phyloP scores from a whole-genome alignment of 2,888 invertebrate species.

The Phyto melanocephala region DNA sequence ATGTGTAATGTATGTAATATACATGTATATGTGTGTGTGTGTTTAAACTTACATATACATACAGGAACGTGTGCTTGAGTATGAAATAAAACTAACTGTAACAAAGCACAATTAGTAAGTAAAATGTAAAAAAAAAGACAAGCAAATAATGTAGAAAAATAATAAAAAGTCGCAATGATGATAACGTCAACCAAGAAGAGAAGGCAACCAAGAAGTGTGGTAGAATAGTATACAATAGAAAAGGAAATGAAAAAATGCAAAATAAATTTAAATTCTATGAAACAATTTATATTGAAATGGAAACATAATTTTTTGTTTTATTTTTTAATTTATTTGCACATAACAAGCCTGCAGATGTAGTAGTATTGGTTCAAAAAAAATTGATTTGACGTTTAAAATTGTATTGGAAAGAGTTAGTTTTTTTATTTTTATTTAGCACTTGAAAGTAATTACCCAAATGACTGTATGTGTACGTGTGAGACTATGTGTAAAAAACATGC shows the following conservation, averaged over 20 bases:
- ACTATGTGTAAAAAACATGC: too few species aligned
- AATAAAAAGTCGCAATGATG: conserved; percentile 10
- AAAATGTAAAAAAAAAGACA: background rate
- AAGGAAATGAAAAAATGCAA: background rate
- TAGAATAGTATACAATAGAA: background rate
- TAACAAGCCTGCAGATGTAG: too few species aligned
- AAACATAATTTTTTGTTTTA: background rate
- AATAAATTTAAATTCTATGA: background rate
- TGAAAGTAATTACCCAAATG: too few species aligned
- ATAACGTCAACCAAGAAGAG: conserved; percentile 16
- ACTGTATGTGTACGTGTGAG: too few species aligned
- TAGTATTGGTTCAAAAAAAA: too few species aligned
- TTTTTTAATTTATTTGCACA: too few species aligned
- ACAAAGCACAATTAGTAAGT: background rate
- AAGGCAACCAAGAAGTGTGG: background rate
- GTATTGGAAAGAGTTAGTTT: too few species aligned
- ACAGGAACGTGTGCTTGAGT: background rate
- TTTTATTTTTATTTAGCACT: too few species aligned
- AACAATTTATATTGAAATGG: background rate
- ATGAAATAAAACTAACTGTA: background rate
- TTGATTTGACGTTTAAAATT: too few species aligned
- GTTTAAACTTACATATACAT: too few species aligned
- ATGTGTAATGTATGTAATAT: background rate
- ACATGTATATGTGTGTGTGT: background rate
- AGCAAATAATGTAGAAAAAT: background rate